Evolutionary conservation across 2,888 invertebrate species (phyloP).

Genomic region (Brenthis hecate): DNA sequence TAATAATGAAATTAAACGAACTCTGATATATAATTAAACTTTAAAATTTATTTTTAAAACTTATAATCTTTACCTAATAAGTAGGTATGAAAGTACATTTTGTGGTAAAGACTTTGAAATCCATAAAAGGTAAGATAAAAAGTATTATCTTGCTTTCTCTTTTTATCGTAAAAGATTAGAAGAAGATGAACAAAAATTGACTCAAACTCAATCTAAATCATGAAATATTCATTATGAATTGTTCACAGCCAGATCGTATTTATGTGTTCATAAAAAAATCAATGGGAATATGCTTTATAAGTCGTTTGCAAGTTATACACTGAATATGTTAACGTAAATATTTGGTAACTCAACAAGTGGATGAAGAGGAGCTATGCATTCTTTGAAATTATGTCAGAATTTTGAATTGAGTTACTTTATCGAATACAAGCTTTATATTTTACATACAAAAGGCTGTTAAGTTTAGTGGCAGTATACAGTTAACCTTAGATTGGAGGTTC

Average conservation of each 20-base stretch:
- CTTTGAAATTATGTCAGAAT: not conserved
- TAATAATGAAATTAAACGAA: too few species aligned
- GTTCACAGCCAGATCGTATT: constrained; percentile 5
- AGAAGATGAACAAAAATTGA: not conserved
- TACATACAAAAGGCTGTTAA: too few species aligned
- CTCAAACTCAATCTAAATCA: constrained; percentile 5
- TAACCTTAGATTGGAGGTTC: too few species aligned
- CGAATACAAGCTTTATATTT: too few species aligned
- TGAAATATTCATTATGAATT: constrained; percentile 14
- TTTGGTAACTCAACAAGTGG: not conserved
- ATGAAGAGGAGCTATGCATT: not conserved
- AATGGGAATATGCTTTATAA: constrained; percentile 6
- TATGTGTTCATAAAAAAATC: constrained; percentile 5
- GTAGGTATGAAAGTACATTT: not conserved
- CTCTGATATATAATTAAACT: too few species aligned
- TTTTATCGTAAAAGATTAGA: not conserved
- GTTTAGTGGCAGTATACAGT: too few species aligned
- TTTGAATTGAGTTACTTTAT: not conserved
- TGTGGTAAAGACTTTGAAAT: not conserved
- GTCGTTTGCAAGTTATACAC: constrained; percentile 4
- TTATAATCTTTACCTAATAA: too few species aligned
- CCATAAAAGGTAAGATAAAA: not conserved
- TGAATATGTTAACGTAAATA: not conserved
- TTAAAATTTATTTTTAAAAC: too few species aligned
- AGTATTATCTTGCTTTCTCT: constrained; percentile 6